These are phyloP conservation scores for Oryzias dopingdopingensis DNA, from an alignment of 2,797 vertebrate species.

Conservation along the genomic window DNA sequence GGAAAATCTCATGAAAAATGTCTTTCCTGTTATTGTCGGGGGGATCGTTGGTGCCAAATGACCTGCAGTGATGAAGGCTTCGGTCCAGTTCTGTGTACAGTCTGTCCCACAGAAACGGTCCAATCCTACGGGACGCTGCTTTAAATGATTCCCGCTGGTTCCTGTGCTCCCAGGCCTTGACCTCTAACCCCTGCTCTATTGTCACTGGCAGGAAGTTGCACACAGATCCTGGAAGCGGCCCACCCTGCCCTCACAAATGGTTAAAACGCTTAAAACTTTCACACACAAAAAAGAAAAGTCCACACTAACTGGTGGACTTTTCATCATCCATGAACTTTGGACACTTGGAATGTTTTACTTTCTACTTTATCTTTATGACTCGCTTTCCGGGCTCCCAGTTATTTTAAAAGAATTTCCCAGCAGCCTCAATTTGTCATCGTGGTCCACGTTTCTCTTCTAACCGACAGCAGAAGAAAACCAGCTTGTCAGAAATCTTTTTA, in stretches of 20 bases:
- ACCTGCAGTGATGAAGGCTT: slow-evolving; percentile 52
- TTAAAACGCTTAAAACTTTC: background rate
- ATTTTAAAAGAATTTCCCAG: no score
- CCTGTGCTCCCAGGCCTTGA: slow-evolving; percentile 51
- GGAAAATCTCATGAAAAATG: slow-evolving; percentile 1
- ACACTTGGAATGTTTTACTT: no score
- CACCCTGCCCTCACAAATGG: slow-evolving; percentile 21
- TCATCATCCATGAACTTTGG: no score
- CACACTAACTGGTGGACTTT: no score
- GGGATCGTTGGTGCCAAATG: slow-evolving; percentile 31
- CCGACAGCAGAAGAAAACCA: no score
- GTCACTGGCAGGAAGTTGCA: slow-evolving; percentile 58
- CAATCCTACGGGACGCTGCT: slow-evolving; percentile 36
- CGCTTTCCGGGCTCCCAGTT: no score
- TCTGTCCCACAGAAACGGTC: slow-evolving; percentile 54
- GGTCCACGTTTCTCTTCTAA: no score
- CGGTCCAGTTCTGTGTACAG: slow-evolving; percentile 2
- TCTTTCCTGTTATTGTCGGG: slow-evolving; percentile 65
- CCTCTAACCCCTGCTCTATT: slow-evolving; percentile 55
- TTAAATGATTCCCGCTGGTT: slow-evolving; percentile 38
- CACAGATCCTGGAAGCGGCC: slow-evolving; percentile 28
- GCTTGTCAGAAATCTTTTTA: no score
- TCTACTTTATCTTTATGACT: no score
- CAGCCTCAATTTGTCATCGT: no score
- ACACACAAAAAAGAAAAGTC: no score